Base-by-base conservation (phyloP, 2,888 invertebrate genomes). In the Epinotia ramella region DNA sequence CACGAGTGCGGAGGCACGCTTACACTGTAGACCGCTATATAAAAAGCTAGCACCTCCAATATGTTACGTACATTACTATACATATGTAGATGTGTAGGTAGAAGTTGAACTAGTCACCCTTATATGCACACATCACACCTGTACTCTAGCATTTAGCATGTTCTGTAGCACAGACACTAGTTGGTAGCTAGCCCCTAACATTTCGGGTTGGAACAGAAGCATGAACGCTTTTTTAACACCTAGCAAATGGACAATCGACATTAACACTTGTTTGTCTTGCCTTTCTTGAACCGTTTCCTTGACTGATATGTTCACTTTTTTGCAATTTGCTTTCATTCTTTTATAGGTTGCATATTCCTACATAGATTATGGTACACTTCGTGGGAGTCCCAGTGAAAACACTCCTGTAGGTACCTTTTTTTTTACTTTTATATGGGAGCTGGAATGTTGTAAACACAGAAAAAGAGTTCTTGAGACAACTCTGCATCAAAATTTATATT, bases 341-440 rank as follows among this genome's bases (percentile, higher is more conserved):
- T 96, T 95, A 93, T 95, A 95, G 96, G 95, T 95, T 92, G 94
- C 95, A 93, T 94, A 93, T 94, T 93, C 95, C 90, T 93, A 94
- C 95, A 93, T 93, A 90, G 89, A 89, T 91, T 89, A 89, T 84
- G 87, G 91, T 89, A 87, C 88, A 89, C 88, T 87, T 73, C 91
- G 91, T 79, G 89, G 88, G 87, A 89, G 88, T 84, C 81, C 94
- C 94, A 92, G 95, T 94, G 97, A 96, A 89, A 94, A 92, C 85
- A 95, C 95, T 83, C 96, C 96, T 93, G 96, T 97, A 96, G 95
- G 96, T 96, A 96, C 96, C 95, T 82, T 81, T 84, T 88, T 84
- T 85, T 86, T 86, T 84, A 82, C 83, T 80, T 74, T 77, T 77
- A n/a, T 65, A 56, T 73, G 63, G 65, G 70, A 2, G 18, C 66